Evolutionary conservation across 1,140 invertebrate species (phyloP), one percentile per base, ranked within the genome.

Genomic region (Cydia amplana): DNA sequence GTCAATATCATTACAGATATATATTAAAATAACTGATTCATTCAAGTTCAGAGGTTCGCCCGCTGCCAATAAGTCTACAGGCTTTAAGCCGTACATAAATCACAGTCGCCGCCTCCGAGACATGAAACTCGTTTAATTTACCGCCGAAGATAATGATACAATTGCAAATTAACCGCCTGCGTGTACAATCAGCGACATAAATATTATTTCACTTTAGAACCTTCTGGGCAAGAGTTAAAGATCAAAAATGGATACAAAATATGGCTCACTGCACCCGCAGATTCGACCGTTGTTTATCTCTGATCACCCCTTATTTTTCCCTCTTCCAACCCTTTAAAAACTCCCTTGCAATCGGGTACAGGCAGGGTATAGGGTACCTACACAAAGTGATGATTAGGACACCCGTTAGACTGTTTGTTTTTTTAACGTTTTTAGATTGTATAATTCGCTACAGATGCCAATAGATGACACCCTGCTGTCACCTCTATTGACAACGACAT

Each of bases 231-330:
- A 3, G 18, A n/a, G 2, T 23, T 60, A 12, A 60, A 60, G 18
- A 10, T 60, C 55, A 60, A 20, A 18, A 49, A 16, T 40, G 9
- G 46, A 16, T 16, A 49, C 14, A 46, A 12, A 16, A 7, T 6
- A n/a, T 60, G 10, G 4, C 5, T 60, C 43, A 28, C 77, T 74
- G 74, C 81, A 77, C 82, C 81, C 80, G 83, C 85, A 85, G 86
- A 85, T 74, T 64, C 67, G 75, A 84, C 83, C 83, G 83, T 87
- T 91, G 87, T 91, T 91, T 92, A 91, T 91, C 90, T 90, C 87
- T 87, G 89, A 91, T 91, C 87, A 85, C 88, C 88, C 88, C 85
- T 83, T 82, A 83, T 80, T 87, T 89, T 87, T 87, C 83, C 82
- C 83, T 82, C 78, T 85, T 85, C 77, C 85, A 88, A 87, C 89